These are phyloP conservation scores for Odocoileus hemionus DNA, from an alignment of 2,113 vertebrate genomes.

Conservation along the genomic window DNA sequence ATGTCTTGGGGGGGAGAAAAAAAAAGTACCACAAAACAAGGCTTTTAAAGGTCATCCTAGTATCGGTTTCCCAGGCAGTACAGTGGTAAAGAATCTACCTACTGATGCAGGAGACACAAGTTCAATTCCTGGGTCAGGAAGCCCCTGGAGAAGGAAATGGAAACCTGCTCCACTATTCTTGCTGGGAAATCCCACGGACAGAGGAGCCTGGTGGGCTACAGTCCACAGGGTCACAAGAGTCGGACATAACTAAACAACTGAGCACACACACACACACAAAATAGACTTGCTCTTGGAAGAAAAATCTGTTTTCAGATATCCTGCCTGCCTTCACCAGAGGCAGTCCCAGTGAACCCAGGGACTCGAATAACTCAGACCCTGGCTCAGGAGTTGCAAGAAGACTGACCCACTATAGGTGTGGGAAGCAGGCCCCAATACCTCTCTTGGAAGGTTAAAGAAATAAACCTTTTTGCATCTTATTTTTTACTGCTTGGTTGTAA, in stretches of 20 bases:
- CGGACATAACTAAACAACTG: not conserved
- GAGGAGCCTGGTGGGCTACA: not conserved
- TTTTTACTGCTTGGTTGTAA: not conserved
- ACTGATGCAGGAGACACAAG: not conserved
- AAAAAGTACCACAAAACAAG: not conserved
- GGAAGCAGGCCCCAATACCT: not conserved
- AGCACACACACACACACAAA: not conserved
- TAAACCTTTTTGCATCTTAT: not conserved
- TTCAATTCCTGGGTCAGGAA: not conserved
- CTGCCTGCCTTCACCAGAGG: not conserved
- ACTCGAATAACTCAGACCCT: not conserved
- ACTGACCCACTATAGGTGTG: accelerated
- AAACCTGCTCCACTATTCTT: not conserved
- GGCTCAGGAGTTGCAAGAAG: not conserved
- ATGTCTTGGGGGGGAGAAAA: not conserved
- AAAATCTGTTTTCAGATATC: not conserved
- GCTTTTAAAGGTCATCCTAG: not conserved
- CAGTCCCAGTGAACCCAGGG: not conserved
- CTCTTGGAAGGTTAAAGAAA: not conserved
- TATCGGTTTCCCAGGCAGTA: not conserved
- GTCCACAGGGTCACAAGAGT: not conserved
- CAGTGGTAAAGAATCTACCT: not conserved
- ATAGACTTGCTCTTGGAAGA: not conserved
- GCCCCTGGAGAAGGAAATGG: not conserved
- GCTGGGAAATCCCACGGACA: not conserved